phyloP scores from a whole-genome alignment of 2,113 vertebrate species.

The Gymnocephalus cernua region DNA sequence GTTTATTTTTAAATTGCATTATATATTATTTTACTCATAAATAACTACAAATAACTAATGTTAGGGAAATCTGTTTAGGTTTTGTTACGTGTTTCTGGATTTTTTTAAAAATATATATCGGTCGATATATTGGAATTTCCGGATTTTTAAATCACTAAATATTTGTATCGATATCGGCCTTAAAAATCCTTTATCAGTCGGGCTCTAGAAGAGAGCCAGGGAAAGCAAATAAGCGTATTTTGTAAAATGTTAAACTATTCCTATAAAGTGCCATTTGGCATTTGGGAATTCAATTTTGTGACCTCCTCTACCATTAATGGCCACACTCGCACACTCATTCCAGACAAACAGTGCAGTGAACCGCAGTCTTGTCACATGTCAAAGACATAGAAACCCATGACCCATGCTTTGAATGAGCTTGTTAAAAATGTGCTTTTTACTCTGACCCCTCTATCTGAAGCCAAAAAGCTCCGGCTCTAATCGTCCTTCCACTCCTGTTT shows the following conservation, averaged over 20 bases:
- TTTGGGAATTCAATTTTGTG: too few relatives aligned
- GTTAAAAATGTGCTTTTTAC: conserved; percentile 4
- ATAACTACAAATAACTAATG: too few relatives aligned
- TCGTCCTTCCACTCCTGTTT: conserved; percentile 1
- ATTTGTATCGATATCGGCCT: too few relatives aligned
- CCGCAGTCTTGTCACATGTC: neutral
- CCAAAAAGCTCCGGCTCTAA: conserved; percentile 11
- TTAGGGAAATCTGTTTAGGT: too few relatives aligned
- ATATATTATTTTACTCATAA: too few relatives aligned
- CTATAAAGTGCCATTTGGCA: neutral
- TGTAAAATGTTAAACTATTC: neutral
- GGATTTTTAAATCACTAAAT: too few relatives aligned
- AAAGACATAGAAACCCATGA: neutral
- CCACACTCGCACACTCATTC: neutral
- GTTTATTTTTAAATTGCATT: too few relatives aligned
- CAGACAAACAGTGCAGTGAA: neutral
- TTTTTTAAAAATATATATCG: too few relatives aligned
- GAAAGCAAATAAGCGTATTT: neutral
- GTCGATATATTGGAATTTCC: too few relatives aligned
- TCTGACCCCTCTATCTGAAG: conserved; percentile 20
- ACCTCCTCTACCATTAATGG: neutral
- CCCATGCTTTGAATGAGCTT: neutral
- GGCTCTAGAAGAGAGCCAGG: too few relatives aligned
- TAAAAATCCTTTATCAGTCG: too few relatives aligned
- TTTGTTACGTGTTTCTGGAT: too few relatives aligned